phyloP scores from a whole-genome alignment of 2,113 vertebrate genomes.

The Eclectus roratus region DNA sequence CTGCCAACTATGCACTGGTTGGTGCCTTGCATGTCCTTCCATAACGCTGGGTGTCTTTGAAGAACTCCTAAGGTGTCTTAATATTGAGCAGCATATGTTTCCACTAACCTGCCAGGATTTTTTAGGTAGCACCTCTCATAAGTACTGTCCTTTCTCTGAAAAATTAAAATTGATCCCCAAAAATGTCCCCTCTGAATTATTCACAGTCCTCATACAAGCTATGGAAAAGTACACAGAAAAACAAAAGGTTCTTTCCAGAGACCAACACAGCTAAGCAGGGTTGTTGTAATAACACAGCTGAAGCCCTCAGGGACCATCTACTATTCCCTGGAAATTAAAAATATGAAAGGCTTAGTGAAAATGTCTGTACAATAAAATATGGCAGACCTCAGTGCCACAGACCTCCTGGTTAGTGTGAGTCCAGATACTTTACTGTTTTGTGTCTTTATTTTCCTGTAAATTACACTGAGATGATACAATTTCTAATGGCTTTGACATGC shows the following conservation, averaged over 20 bases:
- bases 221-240: background rate
- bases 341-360: background rate
- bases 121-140: background rate
- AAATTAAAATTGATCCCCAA: background rate
- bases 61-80: background rate
- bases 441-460: background rate
- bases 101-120: background rate
- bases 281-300: background rate
- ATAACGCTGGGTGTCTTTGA: background rate
- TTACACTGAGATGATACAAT: background rate
- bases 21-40: background rate
- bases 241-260: background rate
- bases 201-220: background rate
- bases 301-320: background rate
- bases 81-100: background rate
- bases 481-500: background rate
- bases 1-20: background rate
- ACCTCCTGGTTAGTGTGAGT: background rate
- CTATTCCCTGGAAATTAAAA: background rate
- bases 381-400: background rate
- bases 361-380: background rate
- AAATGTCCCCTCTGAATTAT: background rate
- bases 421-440: background rate
- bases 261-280: background rate
- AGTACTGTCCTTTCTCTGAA: background rate